Evolutionary conservation across 2,797 vertebrate species (phyloP).

Genomic region (Spondyliosoma cantharus): DNA sequence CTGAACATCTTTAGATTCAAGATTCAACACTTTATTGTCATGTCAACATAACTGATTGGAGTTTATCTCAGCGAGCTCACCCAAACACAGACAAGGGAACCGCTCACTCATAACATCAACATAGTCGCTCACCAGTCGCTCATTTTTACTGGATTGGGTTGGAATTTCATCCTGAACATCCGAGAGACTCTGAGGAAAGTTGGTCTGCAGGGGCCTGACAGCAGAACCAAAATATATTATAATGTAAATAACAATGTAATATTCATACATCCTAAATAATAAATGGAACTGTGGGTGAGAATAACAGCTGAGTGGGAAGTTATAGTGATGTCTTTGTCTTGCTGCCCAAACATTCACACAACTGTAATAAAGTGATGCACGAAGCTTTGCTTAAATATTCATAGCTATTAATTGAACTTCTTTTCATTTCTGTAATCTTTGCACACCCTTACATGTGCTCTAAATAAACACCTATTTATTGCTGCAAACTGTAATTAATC

Average conservation of each 20-base stretch:
- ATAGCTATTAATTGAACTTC: slow-evolving; percentile 21
- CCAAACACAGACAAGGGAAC: too few relatives aligned
- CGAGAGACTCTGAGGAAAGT: too few relatives aligned
- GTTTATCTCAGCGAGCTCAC: too few relatives aligned
- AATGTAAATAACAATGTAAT: slow-evolving; percentile 23
- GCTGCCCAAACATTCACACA: neutral
- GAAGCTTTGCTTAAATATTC: slow-evolving; percentile 39
- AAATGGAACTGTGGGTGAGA: slow-evolving; percentile 11
- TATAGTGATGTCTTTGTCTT: neutral
- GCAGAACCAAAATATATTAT: slow-evolving; percentile 16
- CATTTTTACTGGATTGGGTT: too few relatives aligned
- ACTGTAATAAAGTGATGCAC: slow-evolving; percentile 12
- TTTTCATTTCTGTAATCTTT: slow-evolving; percentile 22
- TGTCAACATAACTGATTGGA: too few relatives aligned
- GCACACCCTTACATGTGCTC: slow-evolving; percentile 26
- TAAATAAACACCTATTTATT: slow-evolving; percentile 46
- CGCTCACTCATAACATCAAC: too few relatives aligned
- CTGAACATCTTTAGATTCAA: too few relatives aligned
- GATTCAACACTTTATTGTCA: too few relatives aligned
- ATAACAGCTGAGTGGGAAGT: slow-evolving; percentile 14
- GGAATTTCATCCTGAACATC: too few relatives aligned
- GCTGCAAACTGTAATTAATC: slow-evolving; percentile 48
- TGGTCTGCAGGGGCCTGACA: too few relatives aligned
- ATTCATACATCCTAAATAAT: slow-evolving; percentile 55
- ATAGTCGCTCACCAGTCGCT: too few relatives aligned